Evolutionary conservation across 2,888 invertebrate species (phyloP).

Genomic region (Epinotia ramella): DNA sequence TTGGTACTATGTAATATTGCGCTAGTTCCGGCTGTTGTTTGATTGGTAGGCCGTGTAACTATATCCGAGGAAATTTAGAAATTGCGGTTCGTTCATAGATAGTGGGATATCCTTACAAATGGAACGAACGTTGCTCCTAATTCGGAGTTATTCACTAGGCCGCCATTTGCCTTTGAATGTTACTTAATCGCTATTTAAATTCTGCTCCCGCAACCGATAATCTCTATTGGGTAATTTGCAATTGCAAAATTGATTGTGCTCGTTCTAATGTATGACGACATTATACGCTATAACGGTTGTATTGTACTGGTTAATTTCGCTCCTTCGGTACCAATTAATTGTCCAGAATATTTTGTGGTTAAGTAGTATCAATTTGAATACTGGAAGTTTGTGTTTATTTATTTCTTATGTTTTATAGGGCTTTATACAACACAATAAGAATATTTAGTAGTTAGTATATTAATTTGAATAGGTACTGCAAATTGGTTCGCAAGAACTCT

Average conservation of each 20-base stretch:
- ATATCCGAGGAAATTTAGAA: conserved; percentile 37
- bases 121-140: conserved; percentile 24
- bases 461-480: no score
- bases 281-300: conserved; percentile 6
- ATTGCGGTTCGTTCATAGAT: conserved; percentile 22
- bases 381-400: neutral
- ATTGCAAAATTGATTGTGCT: conserved; percentile 35
- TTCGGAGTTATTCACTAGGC: conserved; percentile 21
- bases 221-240: conserved; percentile 41
- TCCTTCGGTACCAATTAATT: neutral
- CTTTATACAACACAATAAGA: neutral
- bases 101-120: conserved; percentile 32
- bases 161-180: conserved; percentile 29
- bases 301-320: conserved; percentile 3
- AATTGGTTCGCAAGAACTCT: no score
- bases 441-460: neutral
- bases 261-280: conserved; percentile 15
- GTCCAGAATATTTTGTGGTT: neutral
- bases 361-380: neutral
- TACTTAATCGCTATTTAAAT: conserved; percentile 40
- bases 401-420: neutral
- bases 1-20: conserved; percentile 34
- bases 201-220: conserved; percentile 34
- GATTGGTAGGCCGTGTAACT: conserved; percentile 29
- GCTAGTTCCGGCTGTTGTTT: conserved; percentile 40